Evolutionary conservation across 2,888 invertebrate genomes (phyloP).

Genomic region (Oxyteleia sp.): DNA sequence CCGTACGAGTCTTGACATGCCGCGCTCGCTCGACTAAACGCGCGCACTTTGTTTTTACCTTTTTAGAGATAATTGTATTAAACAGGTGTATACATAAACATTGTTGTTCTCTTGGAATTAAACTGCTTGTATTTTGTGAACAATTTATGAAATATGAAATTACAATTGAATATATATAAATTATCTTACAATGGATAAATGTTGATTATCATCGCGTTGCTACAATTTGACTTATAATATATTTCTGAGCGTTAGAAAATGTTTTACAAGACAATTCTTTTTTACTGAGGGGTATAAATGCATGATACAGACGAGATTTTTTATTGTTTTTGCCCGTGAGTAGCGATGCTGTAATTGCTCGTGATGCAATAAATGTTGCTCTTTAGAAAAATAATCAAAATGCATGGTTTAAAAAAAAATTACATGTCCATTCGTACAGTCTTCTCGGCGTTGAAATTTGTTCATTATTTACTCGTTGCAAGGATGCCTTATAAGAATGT

Average conservation of each 20-base stretch:
- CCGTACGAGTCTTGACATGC: no score
- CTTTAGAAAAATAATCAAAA: constrained; percentile 18
- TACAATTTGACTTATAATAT: constrained; percentile 4
- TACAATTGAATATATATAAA: constrained; percentile 11
- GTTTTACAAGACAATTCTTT: constrained; percentile 13
- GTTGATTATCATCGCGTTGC: neutral
- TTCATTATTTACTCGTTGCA: constrained; percentile 33
- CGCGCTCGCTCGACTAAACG: no score
- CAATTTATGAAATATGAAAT: no score
- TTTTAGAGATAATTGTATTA: no score
- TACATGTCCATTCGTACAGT: constrained; percentile 24
- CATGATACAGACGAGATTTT: constrained; percentile 19
- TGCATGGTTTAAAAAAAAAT: constrained; percentile 28
- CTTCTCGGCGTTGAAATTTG: constrained; percentile 20
- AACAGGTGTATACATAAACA: no score
- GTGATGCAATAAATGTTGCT: constrained; percentile 15
- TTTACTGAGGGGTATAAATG: constrained; percentile 5
- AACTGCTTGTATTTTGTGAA: no score
- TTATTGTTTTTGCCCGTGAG: constrained; percentile 13
- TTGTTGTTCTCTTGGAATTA: no score
- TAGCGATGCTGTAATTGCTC: neutral
- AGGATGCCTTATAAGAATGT: constrained; percentile 39
- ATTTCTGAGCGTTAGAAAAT: constrained; percentile 12
- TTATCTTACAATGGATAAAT: constrained; percentile 3
- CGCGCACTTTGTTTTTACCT: no score